phyloP scores from a whole-genome alignment of 2,113 vertebrate genomes.

The Balaenoptera acutorostrata region DNA sequence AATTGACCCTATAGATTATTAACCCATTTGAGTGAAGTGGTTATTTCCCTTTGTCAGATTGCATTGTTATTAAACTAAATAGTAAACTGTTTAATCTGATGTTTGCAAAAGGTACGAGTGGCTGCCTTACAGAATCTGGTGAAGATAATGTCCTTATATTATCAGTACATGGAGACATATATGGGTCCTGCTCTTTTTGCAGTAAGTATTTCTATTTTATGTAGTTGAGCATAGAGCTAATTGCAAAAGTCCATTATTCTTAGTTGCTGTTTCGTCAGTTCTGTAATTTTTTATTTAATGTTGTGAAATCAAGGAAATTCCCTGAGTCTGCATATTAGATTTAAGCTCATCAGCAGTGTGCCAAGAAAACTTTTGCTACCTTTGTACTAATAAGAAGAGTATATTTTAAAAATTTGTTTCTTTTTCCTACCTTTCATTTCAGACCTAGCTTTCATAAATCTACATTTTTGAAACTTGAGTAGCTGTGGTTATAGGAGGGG shows the following conservation, averaged over 20 bases:
- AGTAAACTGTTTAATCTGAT: background rate
- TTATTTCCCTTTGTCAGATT: background rate
- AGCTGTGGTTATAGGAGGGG: background rate
- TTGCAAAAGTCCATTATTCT: background rate
- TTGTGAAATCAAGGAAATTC: background rate
- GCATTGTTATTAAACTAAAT: background rate
- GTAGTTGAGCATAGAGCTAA: background rate
- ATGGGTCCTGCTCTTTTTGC: slow-evolving; percentile 98
- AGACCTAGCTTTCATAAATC: slow-evolving; percentile 5
- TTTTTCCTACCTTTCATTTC: background rate
- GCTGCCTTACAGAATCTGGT: slow-evolving; percentile 98
- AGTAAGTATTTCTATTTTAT: slow-evolving; percentile 82
- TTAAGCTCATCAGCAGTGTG: background rate
- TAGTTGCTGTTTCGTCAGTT: background rate
- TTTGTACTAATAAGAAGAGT: background rate
- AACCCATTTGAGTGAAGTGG: background rate
- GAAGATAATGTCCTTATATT: slow-evolving; percentile 99
- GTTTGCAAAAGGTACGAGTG: slow-evolving; percentile 89
- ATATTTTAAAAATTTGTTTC: background rate
- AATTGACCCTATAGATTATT: background rate
- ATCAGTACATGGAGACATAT: slow-evolving; percentile 99
- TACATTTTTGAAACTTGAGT: background rate
- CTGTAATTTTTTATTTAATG: background rate
- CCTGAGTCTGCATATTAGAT: background rate
- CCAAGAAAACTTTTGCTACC: background rate